A percentile compares a stretch with the other conserved stretches of the same genome.
Evolutionary conservation across 2,113 vertebrate species (phyloP).

Genomic region (Neotoma lepida): DNA sequence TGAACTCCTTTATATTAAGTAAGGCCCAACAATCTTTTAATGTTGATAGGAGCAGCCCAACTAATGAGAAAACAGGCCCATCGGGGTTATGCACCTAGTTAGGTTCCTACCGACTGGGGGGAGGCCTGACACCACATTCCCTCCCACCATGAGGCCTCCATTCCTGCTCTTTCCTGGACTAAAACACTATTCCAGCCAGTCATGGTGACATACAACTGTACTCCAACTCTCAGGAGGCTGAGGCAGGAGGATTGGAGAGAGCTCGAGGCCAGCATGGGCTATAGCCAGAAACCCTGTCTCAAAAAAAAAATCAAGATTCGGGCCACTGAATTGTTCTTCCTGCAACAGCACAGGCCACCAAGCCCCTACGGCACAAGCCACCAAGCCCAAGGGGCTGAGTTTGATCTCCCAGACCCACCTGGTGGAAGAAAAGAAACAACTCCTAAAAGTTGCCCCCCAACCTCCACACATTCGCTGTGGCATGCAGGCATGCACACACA

Average conservation of each 20-base stretch:
- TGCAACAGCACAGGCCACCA: neutral
- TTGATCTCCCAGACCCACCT: neutral
- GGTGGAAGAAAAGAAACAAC: neutral
- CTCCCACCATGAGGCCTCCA: neutral
- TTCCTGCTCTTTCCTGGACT: neutral
- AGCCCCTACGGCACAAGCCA: neutral
- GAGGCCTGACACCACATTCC: neutral
- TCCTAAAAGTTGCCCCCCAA: neutral
- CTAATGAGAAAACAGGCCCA: neutral
- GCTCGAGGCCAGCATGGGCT: neutral
- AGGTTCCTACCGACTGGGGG: neutral
- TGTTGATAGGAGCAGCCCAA: neutral
- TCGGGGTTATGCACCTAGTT: neutral
- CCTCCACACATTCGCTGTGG: neutral
- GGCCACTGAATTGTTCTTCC: no score
- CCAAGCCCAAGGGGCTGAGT: neutral
- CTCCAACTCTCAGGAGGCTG: neutral
- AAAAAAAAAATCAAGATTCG: neutral
- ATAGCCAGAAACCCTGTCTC: neutral
- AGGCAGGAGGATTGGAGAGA: neutral
- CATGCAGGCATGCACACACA: neutral
- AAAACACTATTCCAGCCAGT: neutral
- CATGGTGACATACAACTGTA: neutral
- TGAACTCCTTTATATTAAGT: neutral
- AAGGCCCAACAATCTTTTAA: neutral